These are phyloP conservation scores for Hypselothyrea guttata DNA, from an alignment of 2,888 invertebrate genomes.

Conservation along the genomic window DNA sequence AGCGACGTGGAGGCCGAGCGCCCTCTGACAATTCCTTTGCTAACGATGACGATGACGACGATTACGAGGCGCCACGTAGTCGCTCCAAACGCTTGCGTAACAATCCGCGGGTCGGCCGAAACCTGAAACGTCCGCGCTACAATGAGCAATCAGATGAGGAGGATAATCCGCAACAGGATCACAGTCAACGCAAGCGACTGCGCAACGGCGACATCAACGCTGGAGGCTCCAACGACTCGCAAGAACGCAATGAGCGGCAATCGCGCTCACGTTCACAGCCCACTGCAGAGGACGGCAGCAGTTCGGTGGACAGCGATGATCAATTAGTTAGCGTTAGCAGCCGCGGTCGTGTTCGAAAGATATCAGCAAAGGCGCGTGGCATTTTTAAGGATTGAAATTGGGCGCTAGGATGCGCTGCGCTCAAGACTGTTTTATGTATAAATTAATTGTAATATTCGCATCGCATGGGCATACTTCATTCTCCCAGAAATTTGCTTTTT, in stretches of 20 bases:
- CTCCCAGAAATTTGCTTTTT: slow-evolving; percentile 55
- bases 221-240: slow-evolving; percentile 28
- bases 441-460: slow-evolving; percentile 55
- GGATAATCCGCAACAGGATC: slow-evolving; percentile 67
- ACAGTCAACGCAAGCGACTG: slow-evolving; percentile 49
- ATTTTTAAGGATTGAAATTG: slow-evolving; percentile 82
- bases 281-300: slow-evolving; percentile 40
- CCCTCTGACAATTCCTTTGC: slow-evolving; percentile 59
- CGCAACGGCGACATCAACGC: slow-evolving; percentile 60
- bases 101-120: slow-evolving; percentile 77
- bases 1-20: slow-evolving; percentile 48
- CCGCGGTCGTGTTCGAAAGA: slow-evolving; percentile 91
- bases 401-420: slow-evolving; percentile 39
- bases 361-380: slow-evolving; percentile 90
- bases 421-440: slow-evolving; percentile 73
- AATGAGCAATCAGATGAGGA: slow-evolving; percentile 85
- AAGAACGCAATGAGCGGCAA: slow-evolving; percentile 31
- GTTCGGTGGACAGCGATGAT: slow-evolving; percentile 71
- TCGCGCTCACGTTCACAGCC: background rate
- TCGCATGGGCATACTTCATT: slow-evolving; percentile 32
- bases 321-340: slow-evolving; percentile 87
- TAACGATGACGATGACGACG: slow-evolving; percentile 76
- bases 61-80: slow-evolving; percentile 62
- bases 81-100: slow-evolving; percentile 35
- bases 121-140: slow-evolving; percentile 84